phyloP scores from a whole-genome alignment of 2,888 invertebrate genomes.

The Hofmannophila pseudospretella region DNA sequence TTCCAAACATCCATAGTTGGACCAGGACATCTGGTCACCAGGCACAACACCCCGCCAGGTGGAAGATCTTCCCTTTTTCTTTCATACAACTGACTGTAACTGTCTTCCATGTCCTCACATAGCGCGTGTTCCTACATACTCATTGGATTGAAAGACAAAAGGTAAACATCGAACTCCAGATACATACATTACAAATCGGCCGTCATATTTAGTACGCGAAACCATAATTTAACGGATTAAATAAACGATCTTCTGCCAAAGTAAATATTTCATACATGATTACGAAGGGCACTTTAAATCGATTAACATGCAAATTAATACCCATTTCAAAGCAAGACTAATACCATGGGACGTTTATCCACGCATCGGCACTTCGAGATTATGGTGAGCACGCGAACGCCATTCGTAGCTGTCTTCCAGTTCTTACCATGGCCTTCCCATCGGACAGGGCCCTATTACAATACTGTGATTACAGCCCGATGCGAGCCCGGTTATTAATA shows the following conservation, averaged over 20 bases:
- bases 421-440: conserved; percentile 22
- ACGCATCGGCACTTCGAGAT: conserved; percentile 28
- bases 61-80: too few species aligned
- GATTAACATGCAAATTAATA: conserved; percentile 15
- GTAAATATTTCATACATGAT: not conserved
- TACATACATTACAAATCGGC: too few species aligned
- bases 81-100: too few species aligned
- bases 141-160: too few species aligned
- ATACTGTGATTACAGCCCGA: conserved; percentile 52
- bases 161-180: too few species aligned
- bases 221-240: not conserved
- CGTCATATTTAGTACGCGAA: not conserved
- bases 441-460: conserved; percentile 57
- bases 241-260: not conserved
- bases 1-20: too few species aligned
- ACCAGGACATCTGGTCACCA: too few species aligned
- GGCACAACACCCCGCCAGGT: too few species aligned
- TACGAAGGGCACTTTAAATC: conserved; percentile 7
- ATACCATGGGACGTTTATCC: conserved; percentile 29
- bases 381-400: conserved; percentile 27
- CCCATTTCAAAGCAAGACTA: conserved; percentile 20
- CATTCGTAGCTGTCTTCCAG: conserved; percentile 39
- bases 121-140: too few species aligned
- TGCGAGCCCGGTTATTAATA: conserved; percentile 58
- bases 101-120: too few species aligned